Conservation (phyloP, 2,888 invertebrate genomes). For the Anaspis maculata region DNA sequence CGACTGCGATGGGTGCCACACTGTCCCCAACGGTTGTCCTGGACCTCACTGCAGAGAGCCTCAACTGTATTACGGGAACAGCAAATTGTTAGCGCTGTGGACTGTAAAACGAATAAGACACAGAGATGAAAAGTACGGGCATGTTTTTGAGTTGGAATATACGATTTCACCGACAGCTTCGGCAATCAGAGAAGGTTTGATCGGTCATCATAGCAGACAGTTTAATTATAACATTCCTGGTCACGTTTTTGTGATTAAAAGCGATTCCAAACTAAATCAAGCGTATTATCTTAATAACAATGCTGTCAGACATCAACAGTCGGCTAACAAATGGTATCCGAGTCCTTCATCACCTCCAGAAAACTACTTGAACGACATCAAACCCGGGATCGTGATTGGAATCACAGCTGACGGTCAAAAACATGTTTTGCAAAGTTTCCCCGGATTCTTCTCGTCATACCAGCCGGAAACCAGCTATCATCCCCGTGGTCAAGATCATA, state of each 20-base stretch:
- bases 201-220: no score
- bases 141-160: conserved; percentile 58
- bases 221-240: conserved; percentile 47
- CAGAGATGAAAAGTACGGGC: conserved; percentile 45
- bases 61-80: conserved; percentile 15
- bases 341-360: no score
- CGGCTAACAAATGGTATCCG: no score
- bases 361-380: conserved; percentile 1
- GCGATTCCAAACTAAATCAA: conserved; percentile 14
- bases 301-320: conserved; percentile 3
- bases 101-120: conserved; percentile 61
- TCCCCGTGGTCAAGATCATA: conserved; percentile 12
- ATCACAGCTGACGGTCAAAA: conserved; percentile 25
- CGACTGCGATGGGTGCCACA: conserved; percentile 46
- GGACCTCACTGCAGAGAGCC: conserved; percentile 8
- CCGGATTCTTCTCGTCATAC: conserved; percentile 20
- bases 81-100: conserved; percentile 55
- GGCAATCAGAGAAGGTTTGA: conserved; percentile 27
- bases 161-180: conserved; percentile 52
- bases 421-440: conserved; percentile 27
- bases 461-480: conserved; percentile 9
- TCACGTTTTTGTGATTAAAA: conserved; percentile 55
- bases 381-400: conserved; percentile 16
- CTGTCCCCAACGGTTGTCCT: conserved; percentile 12
- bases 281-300: conserved; percentile 5